Evolutionary conservation across 2,113 vertebrate genomes (phyloP), one percentile per base, ranked within the genome.

Genomic region (Thermophis baileyi): DNA sequence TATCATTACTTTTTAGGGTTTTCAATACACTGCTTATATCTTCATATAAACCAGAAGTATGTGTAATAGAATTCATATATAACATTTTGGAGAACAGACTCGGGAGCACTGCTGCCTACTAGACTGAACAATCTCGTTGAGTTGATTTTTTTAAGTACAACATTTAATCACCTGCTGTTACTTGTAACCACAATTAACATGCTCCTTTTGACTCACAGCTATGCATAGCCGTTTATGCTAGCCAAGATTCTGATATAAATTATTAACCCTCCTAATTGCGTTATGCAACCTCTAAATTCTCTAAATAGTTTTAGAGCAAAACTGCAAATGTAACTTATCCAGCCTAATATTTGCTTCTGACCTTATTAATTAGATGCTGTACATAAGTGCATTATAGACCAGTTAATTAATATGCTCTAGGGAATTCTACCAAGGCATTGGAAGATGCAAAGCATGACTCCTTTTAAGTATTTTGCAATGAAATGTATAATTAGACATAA

Each of bases 371-470:
- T 85, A 27, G 14, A 87, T 91, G n/a, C 2, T 40, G 30, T 74
- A 51, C 35, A 35, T 93, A 69, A 90, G 5, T 35, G 30, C 9
- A 14, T 81, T 8, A 20, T 27, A 0, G 0, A 89, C 10, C 0
- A 91, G 47, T 55, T 22, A 53, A 85, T 89, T 93, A 91, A 93
- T 91, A 40, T 53, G n/a, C 88, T 63, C 3, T 89, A 85, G 93
- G 53, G 87, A 87, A 87, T 90, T 86, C 44, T 54, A 86, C 12
- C 44, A 85, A 57, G 46, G 69, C 30, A 46, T 30, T 91, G n/a
- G 87, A 89, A 60, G 46, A 27, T 89, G n/a, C 24, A 91, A 91
- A 89, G n/a, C 63, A 88, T 27, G 49, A 40, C 69, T 86, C 40
- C 54, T 40, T 57, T 50, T 89, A 91, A 86, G 12, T 54, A 74